These are phyloP conservation scores for Apodemus speciosus DNA, from an alignment of 2,113 vertebrate genomes.

Conservation along the genomic window DNA sequence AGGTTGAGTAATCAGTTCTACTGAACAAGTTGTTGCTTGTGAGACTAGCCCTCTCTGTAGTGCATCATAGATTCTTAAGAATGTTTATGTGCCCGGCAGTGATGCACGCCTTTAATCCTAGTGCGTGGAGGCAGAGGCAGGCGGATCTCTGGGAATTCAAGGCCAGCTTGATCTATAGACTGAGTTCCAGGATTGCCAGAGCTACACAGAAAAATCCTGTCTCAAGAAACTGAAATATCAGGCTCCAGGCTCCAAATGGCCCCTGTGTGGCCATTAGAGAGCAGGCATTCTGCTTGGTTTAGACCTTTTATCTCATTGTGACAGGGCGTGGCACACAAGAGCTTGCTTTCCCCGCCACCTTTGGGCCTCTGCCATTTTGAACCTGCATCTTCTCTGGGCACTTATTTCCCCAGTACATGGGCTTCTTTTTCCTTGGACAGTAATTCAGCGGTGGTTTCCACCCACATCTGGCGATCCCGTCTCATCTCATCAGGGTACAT, in stretches of 20 bases:
- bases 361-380: background rate
- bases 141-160: background rate
- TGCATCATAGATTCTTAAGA: background rate
- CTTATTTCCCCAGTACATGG: background rate
- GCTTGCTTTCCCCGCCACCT: background rate
- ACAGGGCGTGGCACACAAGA: background rate
- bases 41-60: background rate
- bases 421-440: background rate
- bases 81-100: background rate
- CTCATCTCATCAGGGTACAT: background rate
- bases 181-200: background rate
- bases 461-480: background rate
- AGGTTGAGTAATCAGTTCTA: background rate
- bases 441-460: background rate
- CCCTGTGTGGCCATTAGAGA: background rate
- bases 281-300: background rate
- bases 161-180: background rate
- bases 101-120: background rate
- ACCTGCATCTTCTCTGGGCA: background rate
- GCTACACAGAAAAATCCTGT: background rate
- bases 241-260: background rate
- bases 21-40: background rate
- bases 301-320: background rate
- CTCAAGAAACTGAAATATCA: background rate
- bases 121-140: background rate